Evolutionary conservation across 2,888 invertebrate genomes (phyloP).

Genomic region (Leptothorax acervorum): DNA sequence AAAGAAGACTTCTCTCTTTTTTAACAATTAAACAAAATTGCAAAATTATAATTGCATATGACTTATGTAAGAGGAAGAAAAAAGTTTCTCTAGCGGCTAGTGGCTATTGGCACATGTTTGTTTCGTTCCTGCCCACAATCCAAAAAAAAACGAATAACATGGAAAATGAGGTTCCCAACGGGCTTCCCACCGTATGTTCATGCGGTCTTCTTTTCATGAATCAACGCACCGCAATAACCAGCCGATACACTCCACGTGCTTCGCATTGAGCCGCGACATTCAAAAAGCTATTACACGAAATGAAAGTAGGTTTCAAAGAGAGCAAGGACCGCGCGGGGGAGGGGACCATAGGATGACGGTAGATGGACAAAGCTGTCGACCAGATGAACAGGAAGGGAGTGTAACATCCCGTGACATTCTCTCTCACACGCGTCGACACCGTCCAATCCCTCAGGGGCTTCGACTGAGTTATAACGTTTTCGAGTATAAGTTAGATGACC

Average conservation of each 20-base stretch:
- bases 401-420: slow-evolving; percentile 74
- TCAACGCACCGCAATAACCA: slow-evolving; percentile 68
- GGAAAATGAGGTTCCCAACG: slow-evolving; percentile 44
- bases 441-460: slow-evolving; percentile 61
- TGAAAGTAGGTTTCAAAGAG: slow-evolving; percentile 66
- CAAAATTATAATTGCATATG: neutral
- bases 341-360: slow-evolving; percentile 22
- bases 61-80: neutral
- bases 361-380: slow-evolving; percentile 64
- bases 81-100: neutral
- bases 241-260: slow-evolving; percentile 59
- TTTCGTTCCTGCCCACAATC: slow-evolving; percentile 57
- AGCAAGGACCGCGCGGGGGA: slow-evolving; percentile 29
- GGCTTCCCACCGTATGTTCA: slow-evolving; percentile 36
- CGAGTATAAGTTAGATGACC: slow-evolving; percentile 53
- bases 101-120: slow-evolving; percentile 29
- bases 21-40: neutral
- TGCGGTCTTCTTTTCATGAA: slow-evolving; percentile 59
- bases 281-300: slow-evolving; percentile 68
- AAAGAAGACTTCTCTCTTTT: neutral
- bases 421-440: slow-evolving; percentile 64
- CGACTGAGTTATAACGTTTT: slow-evolving; percentile 40
- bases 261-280: slow-evolving; percentile 60
- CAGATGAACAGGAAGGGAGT: slow-evolving; percentile 71
- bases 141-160: slow-evolving; percentile 60